Percentiles rank a stretch among this genome's conserved stretches.
These are phyloP conservation scores for Sander vitreus DNA, from an alignment of 2,113 vertebrate genomes.

Conservation along the genomic window DNA sequence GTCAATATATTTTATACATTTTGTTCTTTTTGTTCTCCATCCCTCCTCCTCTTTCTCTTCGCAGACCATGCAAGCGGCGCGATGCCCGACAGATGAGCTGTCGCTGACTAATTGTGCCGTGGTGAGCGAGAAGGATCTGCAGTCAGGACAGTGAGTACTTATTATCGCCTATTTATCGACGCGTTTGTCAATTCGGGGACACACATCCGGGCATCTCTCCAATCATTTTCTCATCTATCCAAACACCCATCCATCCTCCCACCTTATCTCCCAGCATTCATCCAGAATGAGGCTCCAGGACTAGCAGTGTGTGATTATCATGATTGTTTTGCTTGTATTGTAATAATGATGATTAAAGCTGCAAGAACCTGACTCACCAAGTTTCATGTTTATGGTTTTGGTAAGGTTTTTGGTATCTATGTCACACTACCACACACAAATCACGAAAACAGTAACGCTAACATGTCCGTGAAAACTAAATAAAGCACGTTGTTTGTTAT, in stretches of 20 bases:
- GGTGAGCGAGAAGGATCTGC: conserved; percentile 96
- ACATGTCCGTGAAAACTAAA: not conserved
- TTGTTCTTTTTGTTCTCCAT: not conserved
- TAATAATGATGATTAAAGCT: not conserved
- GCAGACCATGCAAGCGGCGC: conserved; percentile 94
- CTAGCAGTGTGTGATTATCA: not conserved
- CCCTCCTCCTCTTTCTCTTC: not conserved
- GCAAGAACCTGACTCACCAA: not conserved
- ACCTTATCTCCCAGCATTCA: conserved; percentile 1
- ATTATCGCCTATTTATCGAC: not conserved
- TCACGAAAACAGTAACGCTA: too few relatives aligned
- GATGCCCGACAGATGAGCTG: conserved; percentile 97
- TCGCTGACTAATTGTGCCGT: conserved; percentile 97
- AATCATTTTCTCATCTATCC: not conserved
- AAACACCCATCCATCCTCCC: not conserved
- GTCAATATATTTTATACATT: not conserved
- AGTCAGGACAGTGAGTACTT: conserved; percentile 93
- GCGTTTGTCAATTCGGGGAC: not conserved
- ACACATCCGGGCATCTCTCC: not conserved
- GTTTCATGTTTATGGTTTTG: not conserved
- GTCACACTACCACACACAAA: too few relatives aligned
- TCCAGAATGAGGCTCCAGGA: not conserved
- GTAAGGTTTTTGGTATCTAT: not conserved
- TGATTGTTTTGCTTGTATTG: not conserved
- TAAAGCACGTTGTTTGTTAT: not conserved